Conservation (phyloP, 2,888 invertebrate genomes). For the Nephrocerus scutellatus region DNA sequence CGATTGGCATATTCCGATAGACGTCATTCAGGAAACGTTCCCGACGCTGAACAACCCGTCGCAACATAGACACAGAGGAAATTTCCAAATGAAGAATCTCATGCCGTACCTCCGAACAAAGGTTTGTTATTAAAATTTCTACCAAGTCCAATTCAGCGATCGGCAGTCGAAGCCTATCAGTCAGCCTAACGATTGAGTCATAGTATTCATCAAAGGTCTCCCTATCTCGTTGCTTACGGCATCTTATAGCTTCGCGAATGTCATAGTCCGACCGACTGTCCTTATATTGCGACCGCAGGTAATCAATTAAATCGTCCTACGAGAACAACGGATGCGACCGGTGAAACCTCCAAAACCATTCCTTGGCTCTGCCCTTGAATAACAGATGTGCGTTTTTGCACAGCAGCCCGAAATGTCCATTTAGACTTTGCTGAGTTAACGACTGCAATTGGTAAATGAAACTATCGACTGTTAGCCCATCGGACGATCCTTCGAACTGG, state of each 20-base stretch:
- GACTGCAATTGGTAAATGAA: too few species aligned
- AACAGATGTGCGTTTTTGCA: too few species aligned
- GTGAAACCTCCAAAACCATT: too few species aligned
- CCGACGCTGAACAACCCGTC: conserved; percentile 1
- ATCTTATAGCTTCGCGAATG: conserved; percentile 4
- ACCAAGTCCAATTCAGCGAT: conserved; percentile 1
- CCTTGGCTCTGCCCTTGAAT: too few species aligned
- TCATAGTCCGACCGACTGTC: too few species aligned
- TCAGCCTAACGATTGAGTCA: conserved; percentile 1
- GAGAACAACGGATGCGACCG: too few species aligned
- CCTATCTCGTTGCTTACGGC: conserved; percentile 1
- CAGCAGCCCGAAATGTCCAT: too few species aligned
- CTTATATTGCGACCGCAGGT: too few species aligned
- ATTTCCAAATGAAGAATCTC: conserved; percentile 4
- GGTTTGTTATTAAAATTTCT: conserved; percentile 4
- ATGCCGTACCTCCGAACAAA: background rate
- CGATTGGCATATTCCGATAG: background rate
- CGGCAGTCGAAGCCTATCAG: background rate
- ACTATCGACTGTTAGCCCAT: too few species aligned
- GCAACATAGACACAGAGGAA: background rate
- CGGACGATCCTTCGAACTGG: too few species aligned
- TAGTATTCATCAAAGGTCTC: conserved; percentile 6
- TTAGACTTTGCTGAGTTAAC: too few species aligned
- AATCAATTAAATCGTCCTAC: too few species aligned
- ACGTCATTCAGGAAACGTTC: conserved; percentile 1